Base-by-base conservation (phyloP, 2,797 vertebrate genomes). In the Acanthiza pusilla region DNA sequence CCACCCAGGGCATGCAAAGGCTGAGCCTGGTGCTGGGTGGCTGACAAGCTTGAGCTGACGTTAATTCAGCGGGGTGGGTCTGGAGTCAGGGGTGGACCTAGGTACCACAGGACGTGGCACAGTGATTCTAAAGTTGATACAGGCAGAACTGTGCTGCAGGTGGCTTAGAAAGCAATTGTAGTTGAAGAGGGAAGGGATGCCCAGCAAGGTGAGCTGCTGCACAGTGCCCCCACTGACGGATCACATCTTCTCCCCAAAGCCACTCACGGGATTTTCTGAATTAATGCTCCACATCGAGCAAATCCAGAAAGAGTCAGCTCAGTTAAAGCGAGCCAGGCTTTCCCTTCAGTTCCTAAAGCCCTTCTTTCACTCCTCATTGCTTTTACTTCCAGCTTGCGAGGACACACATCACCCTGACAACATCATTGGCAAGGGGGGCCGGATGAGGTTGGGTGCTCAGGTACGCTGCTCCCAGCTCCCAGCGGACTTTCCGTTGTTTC, bases 1-100 rank as follows among this genome's bases (percentile, higher is more conserved):
- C 53, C 43, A 4, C 11, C 6, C 5, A 1, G n/a, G 23, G 8
- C 62, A 19, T 5, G 36, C 36, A 38, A 74, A 77, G 17, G 13
- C 8, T 27, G 57, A 79, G 40, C 27, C 25, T 9, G 14, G 29
- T 8, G 32, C 13, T 1, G 0, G 16, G 17, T 38, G 0, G 0
- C 12, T 8, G 26, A 34, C 2, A 5, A 42, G 27, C 23, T 67
- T 10, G 4, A 55, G 62, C 19, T 5, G 10, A 16, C 3, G 1
- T 20, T 27, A 26, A 43, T 61, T 5, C 38, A 30, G 19, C 19
- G 12, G 42, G 5, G 16, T 42, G 40, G 8, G 8, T 18, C 30
- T n/a, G 18, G 10, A 47, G 16, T 29, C 7, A 1, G 32, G 50
- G 21, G 32, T 5, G 21, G 73, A 32, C 8, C 7, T 12, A 3